A percentile compares a stretch with the other conserved stretches of the same genome.
Conservation (phyloP, 2,797 vertebrate genomes). For the Loris lydekkerianus region DNA sequence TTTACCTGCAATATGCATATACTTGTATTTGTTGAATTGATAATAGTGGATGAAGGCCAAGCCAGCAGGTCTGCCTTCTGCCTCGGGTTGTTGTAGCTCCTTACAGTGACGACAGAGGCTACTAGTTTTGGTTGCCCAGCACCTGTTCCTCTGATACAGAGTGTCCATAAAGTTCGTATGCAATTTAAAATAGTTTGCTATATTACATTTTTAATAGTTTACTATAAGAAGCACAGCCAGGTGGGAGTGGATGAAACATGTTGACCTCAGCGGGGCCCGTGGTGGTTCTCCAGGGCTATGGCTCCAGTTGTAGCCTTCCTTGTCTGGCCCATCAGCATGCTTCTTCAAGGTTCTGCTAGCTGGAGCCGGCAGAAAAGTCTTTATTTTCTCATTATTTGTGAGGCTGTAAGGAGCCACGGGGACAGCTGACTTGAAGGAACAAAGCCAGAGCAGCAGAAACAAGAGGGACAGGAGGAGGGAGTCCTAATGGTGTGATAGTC, state of each 20-base stretch:
- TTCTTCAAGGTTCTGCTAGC: not conserved
- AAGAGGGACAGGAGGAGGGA: not conserved
- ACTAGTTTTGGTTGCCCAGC: not conserved
- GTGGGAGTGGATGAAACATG: not conserved
- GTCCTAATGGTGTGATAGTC: not conserved
- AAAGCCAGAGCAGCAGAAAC: not conserved
- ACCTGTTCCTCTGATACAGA: not conserved
- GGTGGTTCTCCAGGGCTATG: not conserved
- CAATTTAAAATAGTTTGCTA: too few species aligned
- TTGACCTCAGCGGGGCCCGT: not conserved
- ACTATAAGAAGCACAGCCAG: not conserved
- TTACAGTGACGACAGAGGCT: not conserved
- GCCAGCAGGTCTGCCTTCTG: not conserved
- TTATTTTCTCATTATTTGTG: not conserved
- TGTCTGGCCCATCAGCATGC: not conserved
- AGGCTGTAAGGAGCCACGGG: not conserved
- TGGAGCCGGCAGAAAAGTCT: not conserved
- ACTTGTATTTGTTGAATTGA: not conserved
- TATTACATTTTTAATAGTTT: too few species aligned
- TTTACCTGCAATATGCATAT: not conserved
- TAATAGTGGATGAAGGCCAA: not conserved
- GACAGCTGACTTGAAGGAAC: not conserved
- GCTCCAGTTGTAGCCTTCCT: not conserved
- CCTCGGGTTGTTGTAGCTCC: not conserved
- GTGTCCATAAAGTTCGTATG: too few species aligned